Base-by-base conservation (phyloP, 2,797 vertebrate genomes). In the Megaceryle alcyon region DNA sequence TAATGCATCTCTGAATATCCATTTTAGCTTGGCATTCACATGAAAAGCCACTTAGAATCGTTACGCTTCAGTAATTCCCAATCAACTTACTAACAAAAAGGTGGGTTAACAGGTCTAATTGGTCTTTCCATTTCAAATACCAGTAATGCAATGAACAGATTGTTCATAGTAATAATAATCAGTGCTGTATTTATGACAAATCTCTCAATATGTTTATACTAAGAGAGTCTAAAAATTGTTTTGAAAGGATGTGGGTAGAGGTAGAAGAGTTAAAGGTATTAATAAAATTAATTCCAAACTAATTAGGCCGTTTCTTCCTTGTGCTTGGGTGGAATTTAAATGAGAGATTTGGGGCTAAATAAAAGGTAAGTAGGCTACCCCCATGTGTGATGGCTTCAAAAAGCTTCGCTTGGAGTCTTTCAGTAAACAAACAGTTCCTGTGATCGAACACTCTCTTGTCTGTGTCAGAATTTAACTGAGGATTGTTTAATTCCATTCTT, bases 1-100 rank as follows among this genome's bases (percentile, higher is more conserved):
- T 96, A 96, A 96, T 94, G 94, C 89, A 94, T 86, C 70, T 92
- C 94, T 96, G 94, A 96, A 93, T 96, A 96, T 96, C 94, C 89
- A 83, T 95, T 95, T 96, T 96, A 91, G 91, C 89, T 88, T 94
- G 82, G 91, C 92, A 94, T 91, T 93, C 86, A 93, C 75, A 75
- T 83, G 91, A 96, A 96, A 97, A 96, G 94, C 95, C 94, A 94
- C 94, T 97, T 94, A 96, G 72, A 94, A 91, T 86, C 72, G 76
- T 94, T 94, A 92, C 2, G 66, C 86, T 95, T 88, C 95, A 87
- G 84, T 94, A 96, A 96, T 92, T 96, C 92, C 84, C 92, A 93
- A 92, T 96, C 95, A 96, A 95, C 94, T 92, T 90, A 81, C 91
- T 94, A 86, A 96, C 92, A 97, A 95, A 97, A 95, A 97, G 94